Evolutionary conservation across 2,888 invertebrate genomes (phyloP), one percentile per base, ranked within the genome.

Genomic region (Eupithecia pulchellata): DNA sequence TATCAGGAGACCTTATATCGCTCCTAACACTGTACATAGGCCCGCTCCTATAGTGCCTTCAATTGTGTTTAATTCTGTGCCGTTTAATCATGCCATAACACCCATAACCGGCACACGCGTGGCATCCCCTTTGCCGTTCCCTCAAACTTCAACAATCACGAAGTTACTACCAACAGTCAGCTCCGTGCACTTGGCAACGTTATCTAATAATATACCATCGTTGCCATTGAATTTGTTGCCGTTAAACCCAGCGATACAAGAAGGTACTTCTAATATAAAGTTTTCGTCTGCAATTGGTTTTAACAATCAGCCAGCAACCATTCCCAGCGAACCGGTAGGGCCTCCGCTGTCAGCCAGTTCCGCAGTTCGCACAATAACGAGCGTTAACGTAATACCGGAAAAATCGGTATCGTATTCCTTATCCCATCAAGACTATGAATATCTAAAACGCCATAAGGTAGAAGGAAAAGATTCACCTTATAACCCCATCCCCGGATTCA

Each of bases 331-430:
- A 32, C 27, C 29, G 27, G 30, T 63, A 17, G 30, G 25, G 29
- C 20, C 70, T 39, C 20, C 25, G 39, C 13, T 25, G 30, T 60
- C 47, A 29, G n/a, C 20, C 20, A 66, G 47, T 42, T 32, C 47
- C 29, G 17, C 6, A 29, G 9, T 5, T 13, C 39, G 68, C 39
- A 13, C 57, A 11, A 39, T 29, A 47, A 4, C 17, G 5, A 61
- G 34, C 30, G 11, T 29, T 36, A 17, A 67, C 20, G 39, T 34
- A 36, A 62, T 58, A n/a, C 73, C 78, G 2, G 79, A 82, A 63
- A 80, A 75, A 71, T 69, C 79, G 3, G 64, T 82, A 47, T 74
- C 81, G 3, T 84, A 86, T 72, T 79, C 83, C 0, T 63, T 85
- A 71, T 79, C 83, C 5, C 72, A 81, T 9, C 76, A 78, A 64